These are phyloP conservation scores for Pristiophorus japonicus DNA, from an alignment of 2,113 vertebrate genomes.

Conservation along the genomic window DNA sequence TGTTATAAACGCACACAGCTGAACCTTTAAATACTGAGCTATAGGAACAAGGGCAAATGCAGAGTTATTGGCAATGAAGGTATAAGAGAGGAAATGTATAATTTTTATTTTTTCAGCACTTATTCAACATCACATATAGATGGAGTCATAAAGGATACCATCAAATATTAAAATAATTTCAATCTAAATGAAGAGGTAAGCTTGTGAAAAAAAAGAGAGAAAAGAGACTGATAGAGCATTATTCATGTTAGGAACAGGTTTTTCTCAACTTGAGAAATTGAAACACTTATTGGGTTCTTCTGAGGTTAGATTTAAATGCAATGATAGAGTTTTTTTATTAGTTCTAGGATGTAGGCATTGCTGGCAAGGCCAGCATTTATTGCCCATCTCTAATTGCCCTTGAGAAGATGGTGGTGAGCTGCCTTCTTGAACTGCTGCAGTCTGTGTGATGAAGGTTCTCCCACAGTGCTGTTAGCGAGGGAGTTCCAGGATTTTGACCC, in stretches of 20 bases:
- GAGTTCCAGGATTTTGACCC: too few species aligned
- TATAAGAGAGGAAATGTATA: not conserved
- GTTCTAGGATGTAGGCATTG: too few species aligned
- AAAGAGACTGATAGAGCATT: not conserved
- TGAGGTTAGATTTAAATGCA: not conserved
- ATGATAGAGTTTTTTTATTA: too few species aligned
- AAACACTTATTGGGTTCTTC: not conserved
- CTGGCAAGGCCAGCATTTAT: too few species aligned
- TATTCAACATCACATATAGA: not conserved
- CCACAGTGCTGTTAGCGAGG: too few species aligned
- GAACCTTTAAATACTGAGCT: constrained; percentile 98
- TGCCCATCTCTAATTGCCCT: too few species aligned
- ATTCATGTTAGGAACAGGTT: not conserved
- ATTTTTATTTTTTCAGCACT: not conserved
- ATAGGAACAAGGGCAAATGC: constrained; percentile 40
- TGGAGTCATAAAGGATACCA: not conserved
- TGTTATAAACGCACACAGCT: constrained; percentile 89
- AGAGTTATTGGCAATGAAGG: not conserved
- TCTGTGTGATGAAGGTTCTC: too few species aligned
- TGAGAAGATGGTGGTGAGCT: too few species aligned
- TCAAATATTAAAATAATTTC: not conserved
- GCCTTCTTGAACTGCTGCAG: too few species aligned
- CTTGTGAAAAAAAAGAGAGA: not conserved
- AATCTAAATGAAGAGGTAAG: not conserved
- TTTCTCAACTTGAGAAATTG: not conserved